phyloP scores from a whole-genome alignment of 2,113 vertebrate genomes.

The Alces alces region DNA sequence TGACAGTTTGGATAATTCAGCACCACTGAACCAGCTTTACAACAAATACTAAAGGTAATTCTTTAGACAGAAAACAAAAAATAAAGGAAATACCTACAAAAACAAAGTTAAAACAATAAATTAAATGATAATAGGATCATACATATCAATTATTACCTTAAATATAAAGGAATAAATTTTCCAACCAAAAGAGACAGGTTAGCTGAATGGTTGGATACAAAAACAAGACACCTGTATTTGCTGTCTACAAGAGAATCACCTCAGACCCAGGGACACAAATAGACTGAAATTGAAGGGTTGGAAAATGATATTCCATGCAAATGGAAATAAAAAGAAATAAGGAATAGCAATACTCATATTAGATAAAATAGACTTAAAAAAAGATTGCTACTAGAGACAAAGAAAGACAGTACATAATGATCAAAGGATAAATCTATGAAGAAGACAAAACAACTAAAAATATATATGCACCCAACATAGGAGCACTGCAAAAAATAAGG shows the following conservation, averaged over 20 bases:
- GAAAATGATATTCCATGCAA: background rate
- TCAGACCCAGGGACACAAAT: background rate
- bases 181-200: background rate
- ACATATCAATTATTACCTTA: background rate
- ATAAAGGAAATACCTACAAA: background rate
- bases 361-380: background rate
- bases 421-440: background rate
- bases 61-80: background rate
- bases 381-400: background rate
- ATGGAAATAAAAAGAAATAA: background rate
- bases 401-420: background rate
- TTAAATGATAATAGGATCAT: background rate
- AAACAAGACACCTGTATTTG: background rate
- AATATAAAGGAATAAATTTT: background rate
- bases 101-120: background rate
- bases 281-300: background rate
- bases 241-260: background rate
- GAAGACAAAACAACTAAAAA: background rate
- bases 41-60: background rate
- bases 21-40: background rate
- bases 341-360: background rate
- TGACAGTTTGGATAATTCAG: background rate
- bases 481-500: background rate
- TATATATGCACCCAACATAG: background rate
- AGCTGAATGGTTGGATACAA: background rate